Evolutionary conservation across 2,888 invertebrate species (phyloP).

Genomic region (Apomyelois bistriatella): DNA sequence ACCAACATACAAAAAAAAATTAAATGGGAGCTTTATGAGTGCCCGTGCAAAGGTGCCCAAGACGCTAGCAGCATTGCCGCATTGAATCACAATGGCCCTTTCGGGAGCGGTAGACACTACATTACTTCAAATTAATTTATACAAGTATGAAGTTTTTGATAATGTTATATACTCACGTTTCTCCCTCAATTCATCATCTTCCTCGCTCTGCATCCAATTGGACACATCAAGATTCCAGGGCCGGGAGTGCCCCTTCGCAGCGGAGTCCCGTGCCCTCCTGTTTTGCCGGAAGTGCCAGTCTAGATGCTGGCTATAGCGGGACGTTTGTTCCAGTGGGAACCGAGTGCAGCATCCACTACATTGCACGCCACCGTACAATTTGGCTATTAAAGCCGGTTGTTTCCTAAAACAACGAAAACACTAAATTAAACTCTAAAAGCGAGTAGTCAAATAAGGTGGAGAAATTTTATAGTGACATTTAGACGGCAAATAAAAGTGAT

Average conservation of each 20-base stretch:
- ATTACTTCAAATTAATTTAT: no score
- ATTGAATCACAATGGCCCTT: no score
- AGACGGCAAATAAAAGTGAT: no score
- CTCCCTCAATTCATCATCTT: slow-evolving; percentile 2
- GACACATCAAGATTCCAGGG: slow-evolving; percentile 94
- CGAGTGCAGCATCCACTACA: slow-evolving; percentile 98
- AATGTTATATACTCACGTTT: background rate
- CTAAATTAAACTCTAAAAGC: no score
- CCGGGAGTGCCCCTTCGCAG: slow-evolving; percentile 89
- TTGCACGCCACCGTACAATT: slow-evolving; percentile 94
- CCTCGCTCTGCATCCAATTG: slow-evolving; percentile 89
- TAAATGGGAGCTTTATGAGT: no score
- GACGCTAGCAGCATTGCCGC: no score
- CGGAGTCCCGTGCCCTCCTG: slow-evolving; percentile 90
- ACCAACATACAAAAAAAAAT: no score
- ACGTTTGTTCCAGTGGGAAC: slow-evolving; percentile 94
- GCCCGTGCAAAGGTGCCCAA: no score
- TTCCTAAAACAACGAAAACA: slow-evolving; percentile 75
- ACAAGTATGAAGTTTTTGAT: no score
- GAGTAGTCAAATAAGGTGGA: no score
- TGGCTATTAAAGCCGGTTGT: slow-evolving; percentile 84
- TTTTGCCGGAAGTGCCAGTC: slow-evolving; percentile 99
- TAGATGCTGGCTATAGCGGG: slow-evolving; percentile 95
- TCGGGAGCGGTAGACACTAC: no score
- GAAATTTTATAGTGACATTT: no score